Evolutionary conservation across 2,113 vertebrate species (phyloP), one percentile per base, ranked within the genome.

Genomic region (Eptatretus burgeri): DNA sequence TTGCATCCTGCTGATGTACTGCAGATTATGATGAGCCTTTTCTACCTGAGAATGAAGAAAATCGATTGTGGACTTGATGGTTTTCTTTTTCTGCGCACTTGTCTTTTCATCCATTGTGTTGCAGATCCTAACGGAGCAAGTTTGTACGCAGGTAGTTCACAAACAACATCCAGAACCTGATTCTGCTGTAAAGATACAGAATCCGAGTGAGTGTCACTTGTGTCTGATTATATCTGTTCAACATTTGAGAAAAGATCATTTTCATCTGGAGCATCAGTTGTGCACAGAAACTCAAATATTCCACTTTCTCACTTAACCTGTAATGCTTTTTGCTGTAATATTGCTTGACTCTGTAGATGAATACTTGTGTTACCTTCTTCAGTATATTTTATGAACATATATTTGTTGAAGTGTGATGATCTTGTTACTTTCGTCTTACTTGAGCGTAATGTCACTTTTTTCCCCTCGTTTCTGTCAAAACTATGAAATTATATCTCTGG

Each of bases 121-220:
- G 9, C 56, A 98, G 91, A 98, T 98, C 69, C 79, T 98, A 69
- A 98, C 91, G 5, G 91, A 98, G 70, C 91, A 98, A 79, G 91
- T 98, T 14, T 98, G 91, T 66, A 98, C 91, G 56, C 91, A 98
- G 68, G 91, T 98, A 71, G 87, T 98, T 66, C 91, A 98, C 73
- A 98, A 98, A 70, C 91, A 89, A 0, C 91, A 98, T 67, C 88
- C 86, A 20, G 91, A 98, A 66, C 89, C 91, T 5, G 91, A 98
- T 72, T 93, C 89, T n/a, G 85, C 87, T 7, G 82, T 98, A 75
- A 98, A 98, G 77, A 98, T 98, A 72, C 89, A 98, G 72, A 98
- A 98, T 74, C 91, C 91, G 71, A 98, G 91, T 98, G 74, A 84
- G 91, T 73, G 69, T 9, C 56, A 16, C 51, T 27, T 49, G 16